A percentile compares a stretch with the other conserved stretches of the same genome.
phyloP scores from a whole-genome alignment of 2,113 vertebrate species.

The Chelonoidis abingdonii region DNA sequence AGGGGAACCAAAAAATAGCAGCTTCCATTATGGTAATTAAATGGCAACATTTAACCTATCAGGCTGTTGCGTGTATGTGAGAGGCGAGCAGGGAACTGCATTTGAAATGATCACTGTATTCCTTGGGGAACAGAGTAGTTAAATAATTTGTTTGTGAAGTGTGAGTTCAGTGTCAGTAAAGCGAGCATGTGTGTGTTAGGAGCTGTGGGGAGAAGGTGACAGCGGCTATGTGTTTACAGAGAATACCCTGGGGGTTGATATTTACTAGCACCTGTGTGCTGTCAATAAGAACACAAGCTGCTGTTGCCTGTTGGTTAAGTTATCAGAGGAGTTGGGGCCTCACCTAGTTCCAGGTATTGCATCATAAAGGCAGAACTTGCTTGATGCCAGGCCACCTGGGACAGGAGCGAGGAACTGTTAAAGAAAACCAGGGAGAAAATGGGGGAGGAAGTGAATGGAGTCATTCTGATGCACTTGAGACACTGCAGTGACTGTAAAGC shows the following conservation, averaged over 20 bases:
- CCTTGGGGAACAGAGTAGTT: constrained; percentile 79
- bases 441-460: background rate
- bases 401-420: constrained; percentile 12
- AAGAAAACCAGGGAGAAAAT: background rate
- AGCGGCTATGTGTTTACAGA: constrained; percentile 24
- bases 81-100: constrained; percentile 75
- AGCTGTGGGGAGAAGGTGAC: background rate
- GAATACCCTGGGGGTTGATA: constrained; percentile 47
- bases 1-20: constrained; percentile 80
- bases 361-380: constrained; percentile 60
- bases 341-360: constrained; percentile 60
- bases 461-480: background rate
- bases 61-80: constrained; percentile 75
- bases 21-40: constrained; percentile 83
- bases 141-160: constrained; percentile 84
- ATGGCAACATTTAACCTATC: constrained; percentile 80
- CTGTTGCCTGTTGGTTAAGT: constrained; percentile 38
- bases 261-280: constrained; percentile 31
- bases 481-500: background rate
- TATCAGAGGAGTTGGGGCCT: constrained; percentile 56
- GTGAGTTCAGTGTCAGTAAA: constrained; percentile 62
- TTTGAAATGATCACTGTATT: constrained; percentile 78
- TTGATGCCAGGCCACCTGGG: constrained; percentile 17
- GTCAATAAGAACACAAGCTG: constrained; percentile 23
- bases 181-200: background rate